Conservation (phyloP, 2,797 vertebrate species). For the Chrysolophus pictus region DNA sequence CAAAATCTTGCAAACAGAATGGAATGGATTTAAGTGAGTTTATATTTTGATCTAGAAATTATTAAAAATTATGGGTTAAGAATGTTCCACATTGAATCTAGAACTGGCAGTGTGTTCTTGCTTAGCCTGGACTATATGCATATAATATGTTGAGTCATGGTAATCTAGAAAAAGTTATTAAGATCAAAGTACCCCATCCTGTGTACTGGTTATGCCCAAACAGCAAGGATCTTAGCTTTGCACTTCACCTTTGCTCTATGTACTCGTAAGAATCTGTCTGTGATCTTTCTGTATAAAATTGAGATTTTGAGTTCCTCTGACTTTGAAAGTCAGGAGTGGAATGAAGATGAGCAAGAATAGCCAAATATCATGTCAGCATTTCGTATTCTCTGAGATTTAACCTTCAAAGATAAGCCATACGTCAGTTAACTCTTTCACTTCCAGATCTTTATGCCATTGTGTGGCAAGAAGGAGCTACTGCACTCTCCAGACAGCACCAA, state of each 20-base stretch:
- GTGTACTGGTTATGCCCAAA: neutral
- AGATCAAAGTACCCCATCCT: neutral
- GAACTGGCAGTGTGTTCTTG: neutral
- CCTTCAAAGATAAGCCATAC: neutral
- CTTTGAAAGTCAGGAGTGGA: neutral
- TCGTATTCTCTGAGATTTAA: neutral
- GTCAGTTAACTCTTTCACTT: conserved; percentile 5
- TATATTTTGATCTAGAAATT: neutral
- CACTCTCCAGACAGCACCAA: neutral
- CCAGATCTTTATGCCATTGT: neutral
- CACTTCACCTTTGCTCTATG: neutral
- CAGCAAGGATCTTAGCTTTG: neutral
- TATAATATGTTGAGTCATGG: neutral
- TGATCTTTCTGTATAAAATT: neutral
- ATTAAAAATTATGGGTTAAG: neutral
- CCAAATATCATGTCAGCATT: neutral
- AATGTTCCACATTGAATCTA: neutral
- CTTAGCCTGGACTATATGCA: neutral
- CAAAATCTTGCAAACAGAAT: neutral
- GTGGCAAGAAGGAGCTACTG: neutral
- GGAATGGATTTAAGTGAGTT: neutral
- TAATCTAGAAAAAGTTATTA: neutral
- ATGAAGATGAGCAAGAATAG: conserved; percentile 37
- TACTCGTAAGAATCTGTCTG: neutral
- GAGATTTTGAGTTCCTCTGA: neutral